Base-by-base conservation (phyloP, 2,113 vertebrate species). In the Pseudopodoces humilis region DNA sequence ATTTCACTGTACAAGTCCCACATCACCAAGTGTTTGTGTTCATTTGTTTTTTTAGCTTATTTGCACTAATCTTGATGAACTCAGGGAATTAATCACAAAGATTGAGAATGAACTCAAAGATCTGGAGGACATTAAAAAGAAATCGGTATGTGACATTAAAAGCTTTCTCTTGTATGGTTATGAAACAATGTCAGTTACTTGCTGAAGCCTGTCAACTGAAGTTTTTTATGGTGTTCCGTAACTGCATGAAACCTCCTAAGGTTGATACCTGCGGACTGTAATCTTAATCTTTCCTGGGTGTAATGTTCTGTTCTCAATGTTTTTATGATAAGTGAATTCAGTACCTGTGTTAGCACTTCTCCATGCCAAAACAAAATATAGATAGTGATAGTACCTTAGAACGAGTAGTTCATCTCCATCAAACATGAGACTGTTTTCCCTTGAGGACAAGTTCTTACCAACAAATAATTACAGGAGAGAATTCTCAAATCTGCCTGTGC, bases 51-150 rank as follows among this genome's bases (percentile, higher is more conserved):
- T 98, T 94, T 97, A 99, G 99, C 98, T 99, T 98, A 99, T 99
- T 94, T 99, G 99, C 98, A 99, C 98, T 96, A 99, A 98, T 98
- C 98, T 99, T 96, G 98, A 99, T 94, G 99, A 99, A 96, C 98
- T 99, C 98, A 98, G 99, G 97, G 98, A 98, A 91, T 98, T 99
- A 96, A 99, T 99, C 97, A 98, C 98, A 98, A 99, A 98, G 98
- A 99, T 98, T 90, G 99, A 99, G 95, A 99, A 98, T 97, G 99
- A 99, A 97, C 98, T 99, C 87, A 99, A 98, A 97, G 98, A 98
- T 95, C 97, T 99, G 96, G 99, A 99, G 95, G 99, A 98, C 98
- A 98, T 98, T 96, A 99, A 98, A 98, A 99, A 99, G 98, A 99
- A 99, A 99, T 98, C 99, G 98, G 99, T 99, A 98, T 97, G 98